Evolutionary conservation across 1,140 invertebrate species (phyloP).

Genomic region (Lordiphosa stackelbergi): DNA sequence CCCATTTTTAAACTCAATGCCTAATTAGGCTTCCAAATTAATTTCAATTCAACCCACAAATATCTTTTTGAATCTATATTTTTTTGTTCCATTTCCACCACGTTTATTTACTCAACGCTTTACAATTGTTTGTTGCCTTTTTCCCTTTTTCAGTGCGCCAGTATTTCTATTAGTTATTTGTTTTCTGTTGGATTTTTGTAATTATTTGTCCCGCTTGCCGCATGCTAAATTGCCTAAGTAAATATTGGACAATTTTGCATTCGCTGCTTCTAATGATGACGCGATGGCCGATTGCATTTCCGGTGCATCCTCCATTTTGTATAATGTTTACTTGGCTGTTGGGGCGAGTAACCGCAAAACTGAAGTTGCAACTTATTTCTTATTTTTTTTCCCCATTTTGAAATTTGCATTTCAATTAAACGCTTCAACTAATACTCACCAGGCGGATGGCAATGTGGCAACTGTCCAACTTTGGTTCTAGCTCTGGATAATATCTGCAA

Average conservation of each 20-base stretch:
- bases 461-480: not conserved
- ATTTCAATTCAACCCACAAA: too few species aligned
- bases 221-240: conserved; percentile 72
- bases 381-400: conserved; percentile 7
- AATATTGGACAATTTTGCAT: conserved; percentile 75
- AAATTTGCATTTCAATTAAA: conserved; percentile 55
- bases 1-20: too few species aligned
- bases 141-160: conserved; percentile 11
- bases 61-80: conserved; percentile 8
- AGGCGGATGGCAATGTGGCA: conserved; percentile 1
- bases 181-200: conserved; percentile 72
- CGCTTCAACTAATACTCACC: conserved; percentile 39
- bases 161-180: conserved; percentile 71
- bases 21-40: too few species aligned
- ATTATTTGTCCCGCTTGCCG: conserved; percentile 70
- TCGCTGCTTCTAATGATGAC: conserved; percentile 47
- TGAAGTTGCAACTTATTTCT: conserved; percentile 15
- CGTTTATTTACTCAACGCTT: conserved; percentile 32
- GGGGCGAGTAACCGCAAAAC: conserved; percentile 62
- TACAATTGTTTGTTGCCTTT: conserved; percentile 27
- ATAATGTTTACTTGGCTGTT: conserved; percentile 59
- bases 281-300: not conserved
- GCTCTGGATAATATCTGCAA: conserved; percentile 30
- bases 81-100: conserved; percentile 22
- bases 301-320: conserved; percentile 14